Percentiles rank a stretch among this genome's conserved stretches.
These are phyloP conservation scores for Austrofundulus limnaeus DNA, from an alignment of 2,113 vertebrate species.

Conservation along the genomic window DNA sequence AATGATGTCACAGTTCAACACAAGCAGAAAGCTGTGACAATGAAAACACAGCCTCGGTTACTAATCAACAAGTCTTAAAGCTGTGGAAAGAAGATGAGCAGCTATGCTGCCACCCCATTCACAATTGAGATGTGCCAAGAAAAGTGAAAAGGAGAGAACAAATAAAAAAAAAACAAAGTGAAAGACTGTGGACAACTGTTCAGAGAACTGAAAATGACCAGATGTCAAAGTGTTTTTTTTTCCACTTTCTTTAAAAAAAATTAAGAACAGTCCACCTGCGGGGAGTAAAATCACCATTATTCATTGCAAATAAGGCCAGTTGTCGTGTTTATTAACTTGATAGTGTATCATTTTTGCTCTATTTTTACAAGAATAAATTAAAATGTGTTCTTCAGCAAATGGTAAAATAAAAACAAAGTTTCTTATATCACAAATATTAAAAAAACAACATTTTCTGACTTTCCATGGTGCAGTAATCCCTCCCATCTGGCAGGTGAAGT, in stretches of 20 bases:
- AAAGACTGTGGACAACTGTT: constrained; percentile 80
- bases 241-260: constrained; percentile 15
- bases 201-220: constrained; percentile 71
- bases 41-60: constrained; percentile 65
- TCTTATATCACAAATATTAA: constrained; percentile 35
- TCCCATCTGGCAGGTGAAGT: constrained; percentile 62
- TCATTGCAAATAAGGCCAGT: background rate
- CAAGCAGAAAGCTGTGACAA: constrained; percentile 63
- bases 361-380: background rate
- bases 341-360: constrained; percentile 5
- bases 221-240: constrained; percentile 72
- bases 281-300: constrained; percentile 14
- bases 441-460: constrained; percentile 35
- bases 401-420: constrained; percentile 35
- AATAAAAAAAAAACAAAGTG: constrained; percentile 75
- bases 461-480: constrained; percentile 36
- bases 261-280: constrained; percentile 39
- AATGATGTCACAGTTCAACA: constrained; percentile 61
- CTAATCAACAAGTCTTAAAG: constrained; percentile 72
- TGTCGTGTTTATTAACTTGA: constrained; percentile 11
- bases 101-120: constrained; percentile 71
- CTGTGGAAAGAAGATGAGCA: constrained; percentile 76
- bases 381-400: constrained; percentile 22
- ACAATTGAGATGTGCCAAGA: constrained; percentile 72
- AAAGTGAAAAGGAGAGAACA: constrained; percentile 76